Conservation (phyloP, 2,113 vertebrate species). For the Symphodus melops region DNA sequence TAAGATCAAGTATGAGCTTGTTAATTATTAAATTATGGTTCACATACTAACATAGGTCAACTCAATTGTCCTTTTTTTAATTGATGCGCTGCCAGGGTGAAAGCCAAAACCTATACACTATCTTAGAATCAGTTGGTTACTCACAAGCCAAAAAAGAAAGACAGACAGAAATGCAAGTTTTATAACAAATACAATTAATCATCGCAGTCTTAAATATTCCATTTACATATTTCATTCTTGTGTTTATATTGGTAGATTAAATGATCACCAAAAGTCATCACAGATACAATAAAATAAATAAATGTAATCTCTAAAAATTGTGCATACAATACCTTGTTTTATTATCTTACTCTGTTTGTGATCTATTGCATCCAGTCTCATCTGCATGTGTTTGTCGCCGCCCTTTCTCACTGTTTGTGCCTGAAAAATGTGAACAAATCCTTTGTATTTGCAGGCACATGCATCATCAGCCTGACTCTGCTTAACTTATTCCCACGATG, state of each 20-base stretch:
- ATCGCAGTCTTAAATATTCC: too few species aligned
- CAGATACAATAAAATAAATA: neutral
- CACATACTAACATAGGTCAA: neutral
- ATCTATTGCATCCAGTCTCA: slow-evolving; percentile 34
- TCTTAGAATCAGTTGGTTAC: too few species aligned
- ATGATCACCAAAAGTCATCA: neutral
- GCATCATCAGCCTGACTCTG: slow-evolving; percentile 18
- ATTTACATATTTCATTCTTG: neutral
- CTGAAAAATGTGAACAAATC: slow-evolving; percentile 37
- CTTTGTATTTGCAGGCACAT: slow-evolving; percentile 38
- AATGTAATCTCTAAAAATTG: slow-evolving; percentile 11
- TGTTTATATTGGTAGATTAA: neutral
- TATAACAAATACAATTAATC: too few species aligned
- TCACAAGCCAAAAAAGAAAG: too few species aligned
- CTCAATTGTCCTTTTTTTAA: neutral
- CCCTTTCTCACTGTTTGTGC: slow-evolving; percentile 15
- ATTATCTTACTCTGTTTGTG: neutral
- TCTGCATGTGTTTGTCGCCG: slow-evolving; percentile 46
- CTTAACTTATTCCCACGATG: slow-evolving; percentile 24
- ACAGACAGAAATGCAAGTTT: too few species aligned
- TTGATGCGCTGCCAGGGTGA: neutral
- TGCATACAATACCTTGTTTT: slow-evolving; percentile 36
- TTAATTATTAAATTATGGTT: neutral
- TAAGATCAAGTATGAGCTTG: slow-evolving; percentile 2
- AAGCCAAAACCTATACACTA: too few species aligned